Evolutionary conservation across 2,888 invertebrate genomes (phyloP), one percentile per base, ranked within the genome.

Genomic region (Carterocephalus palaemon): DNA sequence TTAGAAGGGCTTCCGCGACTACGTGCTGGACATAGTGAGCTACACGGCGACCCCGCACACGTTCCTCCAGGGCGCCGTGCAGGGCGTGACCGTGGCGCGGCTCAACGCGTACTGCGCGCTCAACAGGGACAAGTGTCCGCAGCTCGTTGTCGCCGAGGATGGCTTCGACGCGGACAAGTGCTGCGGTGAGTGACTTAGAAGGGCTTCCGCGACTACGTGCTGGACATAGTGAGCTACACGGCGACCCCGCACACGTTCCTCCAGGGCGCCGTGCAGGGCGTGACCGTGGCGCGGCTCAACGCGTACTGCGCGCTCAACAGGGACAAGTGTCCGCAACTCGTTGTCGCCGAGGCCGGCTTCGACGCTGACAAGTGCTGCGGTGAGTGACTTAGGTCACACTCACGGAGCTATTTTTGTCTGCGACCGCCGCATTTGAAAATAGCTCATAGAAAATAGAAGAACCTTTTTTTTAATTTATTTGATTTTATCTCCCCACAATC

Each of bases 11-110:
- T 4, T 45, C 2, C 2, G 13, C n/a, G 26, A 48, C 40, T 46
- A 40, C 2, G 0, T 65, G 1, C n/a, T n/a, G n/a, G n/a, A n/a
- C n/a, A n/a, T n/a, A n/a, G n/a, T n/a, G n/a, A 22, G 46, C 3
- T 60, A 53, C 50, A 0, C 53, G 0, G 39, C 61, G 38, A 62
- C 79, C 1, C 68, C 75, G 0, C 76, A 75, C 56, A 50, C 71
- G 0, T 5, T 70, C 46, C 54, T 56, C 0, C 13, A 47, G 5
- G 69, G 60, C 0, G 43, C 57, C 1, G 22, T 57, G 1, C 48
- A 49, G 9, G 29, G 57, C 8, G 52, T 51, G 0, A 3, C 45
- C 2, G 50, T 59, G 5, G 75, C 72, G 0, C 20, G 62, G 0
- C 0, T 53, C 8, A 78, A 82, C 59, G 69, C 72, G 0, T 37